Conservation (phyloP, 1,140 invertebrate species). For the Thalassaphorura encarpata region DNA sequence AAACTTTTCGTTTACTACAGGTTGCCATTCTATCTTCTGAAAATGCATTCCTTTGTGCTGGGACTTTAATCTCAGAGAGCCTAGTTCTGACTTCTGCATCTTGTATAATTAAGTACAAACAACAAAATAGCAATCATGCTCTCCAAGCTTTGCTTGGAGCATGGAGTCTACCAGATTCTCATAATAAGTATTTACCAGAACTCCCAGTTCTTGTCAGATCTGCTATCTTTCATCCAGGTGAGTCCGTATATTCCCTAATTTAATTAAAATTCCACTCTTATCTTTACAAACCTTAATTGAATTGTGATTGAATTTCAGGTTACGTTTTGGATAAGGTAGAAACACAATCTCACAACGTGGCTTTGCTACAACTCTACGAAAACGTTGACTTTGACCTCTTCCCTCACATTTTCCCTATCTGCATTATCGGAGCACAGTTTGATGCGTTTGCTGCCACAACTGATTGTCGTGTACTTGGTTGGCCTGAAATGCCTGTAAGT, state of each 20-base stretch:
- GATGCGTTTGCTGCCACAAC: not conserved
- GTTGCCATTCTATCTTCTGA: not conserved
- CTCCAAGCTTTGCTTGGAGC: slow-evolving; percentile 1
- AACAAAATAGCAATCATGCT: slow-evolving; percentile 2
- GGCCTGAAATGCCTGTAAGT: slow-evolving; percentile 1
- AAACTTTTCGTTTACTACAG: not conserved
- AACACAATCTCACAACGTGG: slow-evolving; percentile 6
- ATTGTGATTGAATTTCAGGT: too few species aligned
- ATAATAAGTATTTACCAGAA: slow-evolving; percentile 3
- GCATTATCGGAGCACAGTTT: not conserved
- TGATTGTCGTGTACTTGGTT: not conserved
- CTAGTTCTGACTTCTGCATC: slow-evolving; percentile 13
- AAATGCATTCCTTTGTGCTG: slow-evolving; percentile 4
- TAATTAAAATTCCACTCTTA: too few species aligned
- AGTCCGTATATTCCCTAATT: not conserved
- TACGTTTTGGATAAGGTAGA: too few species aligned
- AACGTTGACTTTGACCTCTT: slow-evolving; percentile 11
- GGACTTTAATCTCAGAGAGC: slow-evolving; percentile 5
- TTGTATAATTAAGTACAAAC: slow-evolving; percentile 4
- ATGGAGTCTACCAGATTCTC: not conserved
- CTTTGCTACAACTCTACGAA: not conserved
- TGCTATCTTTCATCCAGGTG: slow-evolving; percentile 17
- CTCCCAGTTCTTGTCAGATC: not conserved
- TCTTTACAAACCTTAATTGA: too few species aligned
- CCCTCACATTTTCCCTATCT: slow-evolving; percentile 17